These are phyloP conservation scores for Nymphalis urticae DNA, from an alignment of 2,888 invertebrate species.

Conservation along the genomic window DNA sequence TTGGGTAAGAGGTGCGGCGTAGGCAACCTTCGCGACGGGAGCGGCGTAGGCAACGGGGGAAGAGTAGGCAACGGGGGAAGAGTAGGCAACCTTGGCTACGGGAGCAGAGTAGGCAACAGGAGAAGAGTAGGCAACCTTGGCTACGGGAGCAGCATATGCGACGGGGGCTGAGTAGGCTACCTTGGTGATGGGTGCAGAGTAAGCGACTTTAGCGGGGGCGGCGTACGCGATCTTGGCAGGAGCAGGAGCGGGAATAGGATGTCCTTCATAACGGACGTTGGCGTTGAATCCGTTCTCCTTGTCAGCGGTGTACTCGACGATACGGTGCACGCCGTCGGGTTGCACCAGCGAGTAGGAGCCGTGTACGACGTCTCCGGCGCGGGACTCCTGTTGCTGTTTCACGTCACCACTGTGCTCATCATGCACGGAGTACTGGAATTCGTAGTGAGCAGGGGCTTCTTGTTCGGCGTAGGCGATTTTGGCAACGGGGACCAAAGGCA, in stretches of 20 bases:
- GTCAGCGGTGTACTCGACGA: conserved; percentile 74
- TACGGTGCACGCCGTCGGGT: conserved; percentile 70
- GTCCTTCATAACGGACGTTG: conserved; percentile 71
- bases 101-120: conserved; percentile 50
- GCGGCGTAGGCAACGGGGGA: conserved; percentile 36
- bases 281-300: conserved; percentile 73
- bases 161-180: conserved; percentile 43
- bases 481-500: conserved; percentile 48
- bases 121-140: conserved; percentile 48
- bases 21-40: conserved; percentile 49
- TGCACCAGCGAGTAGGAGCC: conserved; percentile 75
- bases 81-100: conserved; percentile 51
- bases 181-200: conserved; percentile 48
- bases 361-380: conserved; percentile 68
- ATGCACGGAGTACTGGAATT: conserved; percentile 71
- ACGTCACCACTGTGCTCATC: conserved; percentile 71
- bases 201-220: conserved; percentile 46
- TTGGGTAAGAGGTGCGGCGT: conserved; percentile 51
- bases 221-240: conserved; percentile 45
- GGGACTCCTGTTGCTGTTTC: conserved; percentile 72
- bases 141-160: conserved; percentile 41
- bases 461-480: conserved; percentile 60
- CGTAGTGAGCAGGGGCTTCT: conserved; percentile 67
- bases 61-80: conserved; percentile 46
- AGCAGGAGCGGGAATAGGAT: conserved; percentile 49